Conservation (phyloP, 2,113 vertebrate genomes). For the Callorhinus ursinus region DNA sequence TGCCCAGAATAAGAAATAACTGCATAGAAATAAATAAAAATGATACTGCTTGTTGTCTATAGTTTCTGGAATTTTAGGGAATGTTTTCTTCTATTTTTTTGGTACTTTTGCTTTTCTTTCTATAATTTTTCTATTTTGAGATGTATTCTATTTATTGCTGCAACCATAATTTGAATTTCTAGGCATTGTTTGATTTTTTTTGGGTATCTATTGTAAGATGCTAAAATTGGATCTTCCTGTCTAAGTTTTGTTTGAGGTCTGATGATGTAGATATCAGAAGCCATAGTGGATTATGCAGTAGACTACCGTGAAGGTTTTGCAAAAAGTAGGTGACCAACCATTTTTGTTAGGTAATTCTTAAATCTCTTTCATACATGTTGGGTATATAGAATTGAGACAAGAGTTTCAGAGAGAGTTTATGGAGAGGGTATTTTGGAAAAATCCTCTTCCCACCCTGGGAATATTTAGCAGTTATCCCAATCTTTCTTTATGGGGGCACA, state of each 20-base stretch:
- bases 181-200: background rate
- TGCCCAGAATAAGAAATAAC: background rate
- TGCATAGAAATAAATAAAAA: slow-evolving; percentile 39
- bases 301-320: background rate
- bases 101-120: background rate
- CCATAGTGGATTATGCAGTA: background rate
- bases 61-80: background rate
- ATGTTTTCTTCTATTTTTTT: background rate
- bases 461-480: background rate
- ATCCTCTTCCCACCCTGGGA: background rate
- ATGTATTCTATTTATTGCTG: background rate
- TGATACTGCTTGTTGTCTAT: background rate
- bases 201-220: background rate
- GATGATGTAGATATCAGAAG: background rate
- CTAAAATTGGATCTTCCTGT: background rate
- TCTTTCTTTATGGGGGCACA: background rate
- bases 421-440: background rate
- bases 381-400: background rate
- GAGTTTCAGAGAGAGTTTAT: background rate
- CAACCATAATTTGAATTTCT: slow-evolving; percentile 46
- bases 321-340: background rate
- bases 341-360: slow-evolving; percentile 34
- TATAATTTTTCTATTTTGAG: background rate
- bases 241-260: background rate
- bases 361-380: background rate